Conservation (phyloP, 2,888 invertebrate species). For the Exocentrus adspersus region DNA sequence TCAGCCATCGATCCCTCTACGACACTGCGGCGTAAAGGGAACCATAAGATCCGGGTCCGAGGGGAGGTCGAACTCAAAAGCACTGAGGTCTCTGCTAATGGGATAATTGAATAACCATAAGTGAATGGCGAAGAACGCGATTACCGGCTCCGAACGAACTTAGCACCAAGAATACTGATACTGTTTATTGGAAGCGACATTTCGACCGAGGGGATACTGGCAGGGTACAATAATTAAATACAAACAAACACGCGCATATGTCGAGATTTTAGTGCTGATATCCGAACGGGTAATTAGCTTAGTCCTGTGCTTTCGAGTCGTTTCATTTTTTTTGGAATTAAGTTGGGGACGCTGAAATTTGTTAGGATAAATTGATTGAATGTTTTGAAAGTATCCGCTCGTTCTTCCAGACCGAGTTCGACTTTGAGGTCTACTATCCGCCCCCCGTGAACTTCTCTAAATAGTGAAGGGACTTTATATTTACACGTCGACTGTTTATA, state of each 20-base stretch:
- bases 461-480: neutral
- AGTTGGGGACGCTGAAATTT: no score
- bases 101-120: slow-evolving; percentile 46
- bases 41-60: slow-evolving; percentile 21
- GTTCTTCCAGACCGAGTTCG: neutral
- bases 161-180: slow-evolving; percentile 18
- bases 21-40: slow-evolving; percentile 7
- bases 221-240: slow-evolving; percentile 22
- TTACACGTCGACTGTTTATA: neutral
- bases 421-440: neutral
- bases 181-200: slow-evolving; percentile 22
- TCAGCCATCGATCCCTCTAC: neutral
- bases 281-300: slow-evolving; percentile 3
- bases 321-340: neutral
- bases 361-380: no score
- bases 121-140: slow-evolving; percentile 40
- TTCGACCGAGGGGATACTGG: slow-evolving; percentile 13
- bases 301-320: neutral
- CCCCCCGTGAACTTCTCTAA: neutral
- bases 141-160: slow-evolving; percentile 34
- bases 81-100: slow-evolving; percentile 34
- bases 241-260: slow-evolving; percentile 24
- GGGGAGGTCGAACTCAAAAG: slow-evolving; percentile 21
- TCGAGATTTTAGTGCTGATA: slow-evolving; percentile 20
- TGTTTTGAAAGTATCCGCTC: no score